Evolutionary conservation across 2,113 vertebrate genomes (phyloP).

Genomic region (Puntigrus tetrazona): DNA sequence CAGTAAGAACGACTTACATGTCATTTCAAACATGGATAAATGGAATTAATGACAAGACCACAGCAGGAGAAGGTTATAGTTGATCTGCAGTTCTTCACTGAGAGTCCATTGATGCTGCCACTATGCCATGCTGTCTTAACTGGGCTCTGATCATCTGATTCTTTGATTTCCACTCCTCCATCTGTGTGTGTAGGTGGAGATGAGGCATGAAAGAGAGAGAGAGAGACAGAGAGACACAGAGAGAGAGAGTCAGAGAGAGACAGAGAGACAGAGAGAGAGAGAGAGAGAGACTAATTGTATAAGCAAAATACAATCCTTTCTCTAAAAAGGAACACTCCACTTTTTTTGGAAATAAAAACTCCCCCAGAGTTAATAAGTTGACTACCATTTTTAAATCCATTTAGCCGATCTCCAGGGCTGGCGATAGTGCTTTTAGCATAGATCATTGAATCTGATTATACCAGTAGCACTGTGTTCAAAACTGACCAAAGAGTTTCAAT

Average conservation of each 20-base stretch:
- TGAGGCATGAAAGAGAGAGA: background rate
- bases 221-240: background rate
- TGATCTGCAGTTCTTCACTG: conserved; percentile 66
- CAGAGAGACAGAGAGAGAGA: background rate
- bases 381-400: too few species aligned
- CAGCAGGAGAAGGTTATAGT: background rate
- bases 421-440: too few species aligned
- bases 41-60: background rate
- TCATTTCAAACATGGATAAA: background rate
- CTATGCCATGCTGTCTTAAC: conserved; percentile 79
- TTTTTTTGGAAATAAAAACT: too few species aligned
- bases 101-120: conserved; percentile 75
- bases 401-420: too few species aligned
- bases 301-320: too few species aligned
- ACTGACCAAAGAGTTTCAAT: too few species aligned
- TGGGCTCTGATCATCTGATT: conserved; percentile 78
- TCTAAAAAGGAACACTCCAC: too few species aligned
- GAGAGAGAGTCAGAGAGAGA: background rate
- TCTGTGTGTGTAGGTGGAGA: conserved; percentile 58
- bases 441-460: too few species aligned
- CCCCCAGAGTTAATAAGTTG: too few species aligned
- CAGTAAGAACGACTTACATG: background rate
- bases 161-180: conserved; percentile 83
- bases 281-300: background rate
- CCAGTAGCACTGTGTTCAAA: too few species aligned